Percentiles rank a stretch among this genome's conserved stretches.
Evolutionary conservation across 2,113 vertebrate species (phyloP).

Genomic region (Numenius arquata): DNA sequence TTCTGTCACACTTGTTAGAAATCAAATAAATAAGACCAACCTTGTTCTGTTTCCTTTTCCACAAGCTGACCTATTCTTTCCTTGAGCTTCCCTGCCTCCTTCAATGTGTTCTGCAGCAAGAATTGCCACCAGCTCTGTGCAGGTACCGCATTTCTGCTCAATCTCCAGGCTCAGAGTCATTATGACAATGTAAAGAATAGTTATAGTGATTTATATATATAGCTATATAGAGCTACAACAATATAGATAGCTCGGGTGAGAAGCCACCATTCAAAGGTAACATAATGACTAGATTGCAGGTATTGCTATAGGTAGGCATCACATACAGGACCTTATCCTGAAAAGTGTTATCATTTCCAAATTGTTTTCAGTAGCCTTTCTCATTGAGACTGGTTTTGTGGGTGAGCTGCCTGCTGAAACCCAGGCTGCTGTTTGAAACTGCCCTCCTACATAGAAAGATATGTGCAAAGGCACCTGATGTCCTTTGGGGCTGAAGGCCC

Average conservation of each 20-base stretch:
- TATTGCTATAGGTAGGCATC: not conserved
- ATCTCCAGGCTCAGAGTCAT: rapidly evolving
- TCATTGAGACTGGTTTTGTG: not conserved
- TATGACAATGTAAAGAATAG: not conserved
- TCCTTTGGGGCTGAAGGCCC: not conserved
- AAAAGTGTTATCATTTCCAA: not conserved
- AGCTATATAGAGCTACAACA: not conserved
- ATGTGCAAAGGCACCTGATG: not conserved
- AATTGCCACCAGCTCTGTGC: not conserved
- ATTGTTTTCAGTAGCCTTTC: not conserved
- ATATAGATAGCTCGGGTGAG: not conserved
- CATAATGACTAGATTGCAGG: not conserved
- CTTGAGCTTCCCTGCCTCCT: not conserved
- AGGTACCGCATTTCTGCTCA: not conserved
- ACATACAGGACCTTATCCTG: not conserved
- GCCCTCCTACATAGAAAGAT: not conserved
- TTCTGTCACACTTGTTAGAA: not conserved
- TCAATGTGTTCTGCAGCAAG: not conserved
- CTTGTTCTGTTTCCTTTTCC: not conserved
- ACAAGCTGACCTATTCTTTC: not conserved
- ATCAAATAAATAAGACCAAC: not conserved
- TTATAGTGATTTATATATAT: not conserved
- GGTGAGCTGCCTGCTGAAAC: not conserved
- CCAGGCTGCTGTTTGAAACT: not conserved
- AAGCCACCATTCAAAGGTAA: not conserved